phyloP scores from a whole-genome alignment of 2,797 vertebrate species.

The Acanthurus leucopareius region DNA sequence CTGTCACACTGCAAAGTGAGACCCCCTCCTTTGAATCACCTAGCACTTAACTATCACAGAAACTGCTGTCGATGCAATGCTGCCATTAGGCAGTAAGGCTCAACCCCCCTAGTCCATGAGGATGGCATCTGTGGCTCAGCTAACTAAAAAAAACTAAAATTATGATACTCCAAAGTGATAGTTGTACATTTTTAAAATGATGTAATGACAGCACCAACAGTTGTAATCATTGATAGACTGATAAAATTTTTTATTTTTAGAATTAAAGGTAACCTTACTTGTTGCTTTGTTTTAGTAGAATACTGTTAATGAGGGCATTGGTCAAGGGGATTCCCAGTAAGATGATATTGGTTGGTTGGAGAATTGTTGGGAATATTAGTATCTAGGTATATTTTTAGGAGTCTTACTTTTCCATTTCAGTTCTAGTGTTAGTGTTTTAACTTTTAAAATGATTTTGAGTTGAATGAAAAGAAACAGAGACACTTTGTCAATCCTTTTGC shows the following conservation, averaged over 20 bases:
- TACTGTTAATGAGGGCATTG: not conserved
- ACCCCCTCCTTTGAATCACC: constrained; percentile 36
- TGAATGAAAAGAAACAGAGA: too few relatives aligned
- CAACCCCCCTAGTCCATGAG: not conserved
- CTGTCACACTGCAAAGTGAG: constrained; percentile 77
- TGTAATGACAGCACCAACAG: not conserved
- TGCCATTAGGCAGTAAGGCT: constrained; percentile 13
- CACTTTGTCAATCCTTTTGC: too few relatives aligned
- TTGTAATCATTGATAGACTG: too few relatives aligned
- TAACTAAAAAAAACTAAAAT: not conserved
- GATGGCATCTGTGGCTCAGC: not conserved
- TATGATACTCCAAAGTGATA: not conserved
- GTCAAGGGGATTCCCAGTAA: not conserved
- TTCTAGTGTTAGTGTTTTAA: too few relatives aligned
- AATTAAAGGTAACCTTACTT: not conserved
- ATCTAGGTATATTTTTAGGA: too few relatives aligned
- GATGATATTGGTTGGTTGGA: not conserved
- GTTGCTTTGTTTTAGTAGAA: not conserved
- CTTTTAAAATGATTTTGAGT: too few relatives aligned
- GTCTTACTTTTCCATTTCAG: too few relatives aligned
- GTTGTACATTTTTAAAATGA: not conserved
- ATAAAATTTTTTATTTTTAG: too few relatives aligned
- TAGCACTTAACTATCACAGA: constrained; percentile 22
- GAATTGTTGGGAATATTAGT: not conserved
- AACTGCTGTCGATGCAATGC: constrained; percentile 68